These are phyloP conservation scores for Sparus aurata DNA, from an alignment of 2,797 vertebrate species.

Conservation along the genomic window DNA sequence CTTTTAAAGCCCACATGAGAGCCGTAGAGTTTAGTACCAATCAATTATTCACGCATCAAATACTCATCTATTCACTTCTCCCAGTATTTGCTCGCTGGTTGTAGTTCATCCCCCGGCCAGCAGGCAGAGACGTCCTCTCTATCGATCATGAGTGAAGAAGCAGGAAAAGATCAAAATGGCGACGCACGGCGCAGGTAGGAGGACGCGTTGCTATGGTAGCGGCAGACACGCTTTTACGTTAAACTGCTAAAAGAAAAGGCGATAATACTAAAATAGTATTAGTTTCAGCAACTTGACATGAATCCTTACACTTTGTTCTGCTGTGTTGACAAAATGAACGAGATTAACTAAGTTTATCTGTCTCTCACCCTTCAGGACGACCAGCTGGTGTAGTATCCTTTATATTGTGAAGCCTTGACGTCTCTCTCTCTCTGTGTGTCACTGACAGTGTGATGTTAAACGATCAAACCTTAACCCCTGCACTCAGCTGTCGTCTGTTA, in stretches of 20 bases:
- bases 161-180: constrained; percentile 74
- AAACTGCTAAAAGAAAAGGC: background rate
- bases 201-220: constrained; percentile 77
- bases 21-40: too few species aligned
- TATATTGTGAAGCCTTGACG: background rate
- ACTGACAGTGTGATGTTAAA: background rate
- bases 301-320: background rate
- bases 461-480: constrained; percentile 47
- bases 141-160: too few species aligned
- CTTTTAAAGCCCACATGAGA: too few species aligned
- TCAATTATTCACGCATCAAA: background rate
- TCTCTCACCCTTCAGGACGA: constrained; percentile 48
- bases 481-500: constrained; percentile 86
- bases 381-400: constrained; percentile 72
- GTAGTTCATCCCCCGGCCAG: constrained; percentile 53
- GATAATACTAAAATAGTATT: background rate
- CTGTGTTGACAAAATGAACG: background rate
- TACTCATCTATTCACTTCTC: background rate
- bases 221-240: constrained; percentile 17
- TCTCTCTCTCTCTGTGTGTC: background rate
- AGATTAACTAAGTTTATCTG: background rate
- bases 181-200: constrained; percentile 64
- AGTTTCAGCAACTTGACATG: background rate
- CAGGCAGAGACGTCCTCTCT: constrained; percentile 44
- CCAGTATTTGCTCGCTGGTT: background rate